These are phyloP conservation scores for Onychorhynchus coronatus DNA, from an alignment of 2,113 vertebrate genomes.

Conservation along the genomic window DNA sequence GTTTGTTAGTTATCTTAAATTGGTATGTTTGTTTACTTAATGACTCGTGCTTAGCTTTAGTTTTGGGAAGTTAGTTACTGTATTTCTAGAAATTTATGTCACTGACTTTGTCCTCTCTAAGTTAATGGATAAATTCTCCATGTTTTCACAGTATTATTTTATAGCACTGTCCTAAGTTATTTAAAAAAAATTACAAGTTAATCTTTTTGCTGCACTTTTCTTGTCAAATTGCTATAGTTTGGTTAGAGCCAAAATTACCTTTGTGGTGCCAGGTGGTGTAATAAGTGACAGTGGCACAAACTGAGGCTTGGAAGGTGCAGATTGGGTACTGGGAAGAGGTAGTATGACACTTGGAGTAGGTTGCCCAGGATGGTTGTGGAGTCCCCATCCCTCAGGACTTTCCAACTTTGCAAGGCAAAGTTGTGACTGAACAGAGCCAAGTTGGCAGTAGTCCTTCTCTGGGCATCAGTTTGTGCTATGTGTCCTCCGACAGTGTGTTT, in stretches of 20 bases:
- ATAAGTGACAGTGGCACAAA: background rate
- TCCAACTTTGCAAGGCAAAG: background rate
- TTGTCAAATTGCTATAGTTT: background rate
- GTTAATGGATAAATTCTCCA: background rate
- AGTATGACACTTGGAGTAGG: background rate
- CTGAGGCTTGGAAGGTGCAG: background rate
- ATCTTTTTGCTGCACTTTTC: background rate
- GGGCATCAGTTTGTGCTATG: rapidly evolving
- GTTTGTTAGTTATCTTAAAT: background rate
- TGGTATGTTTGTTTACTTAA: background rate
- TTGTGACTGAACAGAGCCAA: background rate
- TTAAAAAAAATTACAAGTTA: background rate
- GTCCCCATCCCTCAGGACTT: background rate
- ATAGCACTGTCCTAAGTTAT: background rate
- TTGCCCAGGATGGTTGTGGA: background rate
- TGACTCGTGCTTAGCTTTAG: background rate
- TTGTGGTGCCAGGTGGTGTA: background rate
- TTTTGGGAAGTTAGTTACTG: background rate
- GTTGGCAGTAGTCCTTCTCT: background rate
- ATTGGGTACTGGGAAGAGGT: background rate
- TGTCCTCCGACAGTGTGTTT: background rate
- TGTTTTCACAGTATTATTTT: background rate
- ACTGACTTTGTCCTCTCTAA: background rate
- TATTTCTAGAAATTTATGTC: background rate
- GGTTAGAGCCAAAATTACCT: background rate